phyloP scores from a whole-genome alignment of 2,113 vertebrate genomes.

The Pelusios castaneus region DNA sequence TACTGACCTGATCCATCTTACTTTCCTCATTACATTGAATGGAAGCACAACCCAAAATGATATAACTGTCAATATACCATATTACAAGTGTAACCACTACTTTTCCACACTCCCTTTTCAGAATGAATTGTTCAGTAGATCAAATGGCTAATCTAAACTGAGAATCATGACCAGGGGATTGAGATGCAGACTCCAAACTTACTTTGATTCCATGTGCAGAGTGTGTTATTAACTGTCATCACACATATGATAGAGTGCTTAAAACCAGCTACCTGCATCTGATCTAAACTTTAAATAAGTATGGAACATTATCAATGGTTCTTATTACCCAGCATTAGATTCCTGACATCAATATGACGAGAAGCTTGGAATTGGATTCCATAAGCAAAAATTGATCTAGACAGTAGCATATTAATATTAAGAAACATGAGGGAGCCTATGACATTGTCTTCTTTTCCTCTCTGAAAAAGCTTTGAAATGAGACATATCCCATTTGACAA shows the following conservation, averaged over 20 bases:
- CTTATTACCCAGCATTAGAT: background rate
- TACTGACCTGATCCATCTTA: background rate
- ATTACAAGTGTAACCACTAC: background rate
- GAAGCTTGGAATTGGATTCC: background rate
- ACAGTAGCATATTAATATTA: background rate
- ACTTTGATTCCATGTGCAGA: background rate
- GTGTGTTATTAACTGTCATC: background rate
- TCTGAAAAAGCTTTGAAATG: conserved; percentile 33
- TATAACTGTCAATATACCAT: background rate
- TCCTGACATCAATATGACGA: background rate
- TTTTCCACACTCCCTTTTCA: background rate
- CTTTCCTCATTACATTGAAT: background rate
- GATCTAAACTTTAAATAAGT: background rate
- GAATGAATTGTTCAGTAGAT: background rate
- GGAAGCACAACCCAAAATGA: background rate
- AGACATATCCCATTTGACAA: conserved; percentile 15
- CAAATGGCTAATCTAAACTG: background rate
- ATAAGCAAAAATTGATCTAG: background rate
- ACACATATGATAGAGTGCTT: background rate
- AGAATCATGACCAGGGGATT: background rate
- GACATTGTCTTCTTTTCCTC: background rate
- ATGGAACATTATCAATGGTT: background rate
- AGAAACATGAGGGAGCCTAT: conserved; percentile 19
- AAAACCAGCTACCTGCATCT: background rate
- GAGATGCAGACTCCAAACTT: background rate